Conservation (phyloP, 2,888 invertebrate genomes). For the Elysia crispata region DNA sequence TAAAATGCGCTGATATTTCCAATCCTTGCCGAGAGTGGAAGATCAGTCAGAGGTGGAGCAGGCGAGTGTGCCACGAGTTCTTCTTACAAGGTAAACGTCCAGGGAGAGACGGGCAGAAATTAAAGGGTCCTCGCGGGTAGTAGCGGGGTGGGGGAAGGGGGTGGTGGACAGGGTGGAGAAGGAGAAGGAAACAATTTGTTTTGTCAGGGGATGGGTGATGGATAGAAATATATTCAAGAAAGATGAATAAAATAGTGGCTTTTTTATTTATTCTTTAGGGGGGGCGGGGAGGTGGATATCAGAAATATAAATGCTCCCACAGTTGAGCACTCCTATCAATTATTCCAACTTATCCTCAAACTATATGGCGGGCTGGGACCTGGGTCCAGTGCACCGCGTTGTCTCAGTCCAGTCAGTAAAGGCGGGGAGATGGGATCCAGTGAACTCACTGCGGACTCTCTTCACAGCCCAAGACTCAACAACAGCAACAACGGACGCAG, state of each 20-base stretch:
- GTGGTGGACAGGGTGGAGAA: too few species aligned
- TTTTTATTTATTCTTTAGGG: too few species aligned
- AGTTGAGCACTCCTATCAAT: conserved; percentile 53
- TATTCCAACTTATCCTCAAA: conserved; percentile 48
- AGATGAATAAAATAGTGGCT: too few species aligned
- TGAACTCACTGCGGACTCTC: conserved; percentile 48
- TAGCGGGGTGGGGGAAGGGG: too few species aligned
- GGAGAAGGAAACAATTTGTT: too few species aligned
- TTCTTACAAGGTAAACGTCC: conserved; percentile 86
- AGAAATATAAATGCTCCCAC: too few species aligned
- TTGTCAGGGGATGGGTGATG: conserved; percentile 18
- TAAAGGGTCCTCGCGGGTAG: too few species aligned
- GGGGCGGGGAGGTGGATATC: conserved; percentile 44
- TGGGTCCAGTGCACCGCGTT: conserved; percentile 31
- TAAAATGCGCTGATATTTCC: conserved; percentile 96
- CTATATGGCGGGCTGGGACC: conserved; percentile 43
- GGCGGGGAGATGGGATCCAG: conserved; percentile 49
- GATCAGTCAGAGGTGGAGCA: conserved; percentile 90
- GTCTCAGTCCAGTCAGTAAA: conserved; percentile 58
- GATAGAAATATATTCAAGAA: too few species aligned
- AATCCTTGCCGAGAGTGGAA: conserved; percentile 94
- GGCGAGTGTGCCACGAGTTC: conserved; percentile 93
- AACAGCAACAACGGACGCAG: conserved; percentile 48
- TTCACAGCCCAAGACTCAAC: neutral
- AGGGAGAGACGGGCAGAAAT: too few species aligned